Conservation (phyloP, 2,113 vertebrate species). For the Cynocephalus volans region DNA sequence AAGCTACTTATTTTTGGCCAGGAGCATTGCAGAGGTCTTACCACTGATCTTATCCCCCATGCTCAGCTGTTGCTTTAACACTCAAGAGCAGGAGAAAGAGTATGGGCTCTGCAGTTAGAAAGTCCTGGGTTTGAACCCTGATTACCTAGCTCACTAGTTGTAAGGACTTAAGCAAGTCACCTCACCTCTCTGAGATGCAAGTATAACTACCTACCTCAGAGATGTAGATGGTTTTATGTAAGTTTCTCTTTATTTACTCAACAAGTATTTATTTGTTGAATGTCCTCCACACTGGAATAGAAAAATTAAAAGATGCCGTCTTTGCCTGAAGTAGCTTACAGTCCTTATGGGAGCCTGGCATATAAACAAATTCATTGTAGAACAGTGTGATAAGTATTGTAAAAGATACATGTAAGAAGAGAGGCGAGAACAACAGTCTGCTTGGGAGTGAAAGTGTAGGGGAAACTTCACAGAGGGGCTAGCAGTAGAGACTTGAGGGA, state of each 20-base stretch:
- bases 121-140: conserved; percentile 59
- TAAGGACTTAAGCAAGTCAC: conserved; percentile 52
- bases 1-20: conserved; percentile 40
- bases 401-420: not conserved
- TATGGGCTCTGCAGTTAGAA: not conserved
- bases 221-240: not conserved
- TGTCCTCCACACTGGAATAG: not conserved
- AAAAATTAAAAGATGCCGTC: conserved; percentile 39
- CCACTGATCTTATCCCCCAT: not conserved
- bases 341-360: not conserved
- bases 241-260: conserved; percentile 52
- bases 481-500: not conserved
- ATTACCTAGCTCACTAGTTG: not conserved
- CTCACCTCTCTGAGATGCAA: conserved; percentile 30
- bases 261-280: conserved; percentile 37
- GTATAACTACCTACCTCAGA: not conserved
- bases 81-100: not conserved
- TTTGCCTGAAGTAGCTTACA: conserved; percentile 18
- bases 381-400: not conserved
- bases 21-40: conserved; percentile 41
- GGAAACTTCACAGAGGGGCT: not conserved
- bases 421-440: not conserved
- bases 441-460: not conserved
- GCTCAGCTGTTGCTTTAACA: not conserved
- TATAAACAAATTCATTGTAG: not conserved